These are phyloP conservation scores for Hafferia zeledoni DNA, from an alignment of 2,797 vertebrate genomes.

Conservation along the genomic window DNA sequence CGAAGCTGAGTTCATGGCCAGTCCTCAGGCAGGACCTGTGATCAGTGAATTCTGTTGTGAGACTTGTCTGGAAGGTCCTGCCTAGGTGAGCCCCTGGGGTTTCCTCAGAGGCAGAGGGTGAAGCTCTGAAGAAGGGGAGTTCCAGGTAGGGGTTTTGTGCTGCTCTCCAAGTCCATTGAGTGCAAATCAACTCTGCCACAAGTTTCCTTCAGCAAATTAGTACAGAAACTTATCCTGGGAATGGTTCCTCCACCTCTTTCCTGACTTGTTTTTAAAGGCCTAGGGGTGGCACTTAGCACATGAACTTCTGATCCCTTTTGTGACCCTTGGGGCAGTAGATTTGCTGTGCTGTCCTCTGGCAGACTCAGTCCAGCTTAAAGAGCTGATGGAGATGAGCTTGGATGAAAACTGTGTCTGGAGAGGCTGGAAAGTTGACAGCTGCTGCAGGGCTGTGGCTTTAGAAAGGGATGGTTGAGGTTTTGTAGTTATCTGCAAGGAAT, in stretches of 20 bases:
- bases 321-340: neutral
- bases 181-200: rapidly evolving
- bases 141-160: neutral
- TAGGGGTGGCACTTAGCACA: neutral
- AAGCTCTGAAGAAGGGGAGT: neutral
- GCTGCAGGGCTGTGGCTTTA: neutral
- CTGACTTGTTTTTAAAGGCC: neutral
- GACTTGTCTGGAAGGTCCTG: neutral
- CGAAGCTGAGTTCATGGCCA: neutral
- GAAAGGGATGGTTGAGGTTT: neutral
- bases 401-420: neutral
- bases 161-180: neutral
- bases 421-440: neutral
- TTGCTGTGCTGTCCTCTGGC: neutral
- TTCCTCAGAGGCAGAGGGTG: neutral
- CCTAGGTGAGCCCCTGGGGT: neutral
- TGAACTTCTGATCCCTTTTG: neutral
- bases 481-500: neutral
- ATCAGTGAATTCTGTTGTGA: rapidly evolving
- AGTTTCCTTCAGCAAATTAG: neutral
- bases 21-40: neutral
- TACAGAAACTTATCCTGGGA: neutral
- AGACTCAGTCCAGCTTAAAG: neutral
- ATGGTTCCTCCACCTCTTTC: neutral
- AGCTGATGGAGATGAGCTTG: neutral